Evolutionary conservation across 2,888 invertebrate genomes (phyloP).

Genomic region (Chrysotoxum bicinctum): DNA sequence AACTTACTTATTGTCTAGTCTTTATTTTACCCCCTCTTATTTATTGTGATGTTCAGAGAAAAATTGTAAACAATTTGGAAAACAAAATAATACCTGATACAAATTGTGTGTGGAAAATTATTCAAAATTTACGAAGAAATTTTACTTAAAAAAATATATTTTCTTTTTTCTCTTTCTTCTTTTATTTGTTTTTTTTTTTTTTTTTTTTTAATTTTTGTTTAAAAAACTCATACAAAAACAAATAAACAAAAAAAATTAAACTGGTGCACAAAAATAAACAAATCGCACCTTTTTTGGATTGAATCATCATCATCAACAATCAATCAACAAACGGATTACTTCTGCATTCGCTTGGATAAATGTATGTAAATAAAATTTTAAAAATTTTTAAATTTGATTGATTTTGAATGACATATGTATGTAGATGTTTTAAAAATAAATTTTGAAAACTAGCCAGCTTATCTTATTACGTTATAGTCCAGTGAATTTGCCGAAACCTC

Average conservation of each 20-base stretch:
- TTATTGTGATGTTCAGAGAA: background rate
- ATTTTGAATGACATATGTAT: background rate
- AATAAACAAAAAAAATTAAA: slow-evolving; percentile 16
- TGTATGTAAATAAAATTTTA: slow-evolving; percentile 28
- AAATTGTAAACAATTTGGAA: slow-evolving; percentile 18
- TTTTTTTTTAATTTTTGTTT: background rate
- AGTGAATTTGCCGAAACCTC: no score
- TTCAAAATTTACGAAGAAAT: background rate
- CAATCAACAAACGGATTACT: slow-evolving; percentile 59
- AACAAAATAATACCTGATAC: slow-evolving; percentile 11
- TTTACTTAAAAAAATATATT: background rate
- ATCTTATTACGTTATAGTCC: no score
- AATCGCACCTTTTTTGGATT: slow-evolving; percentile 45
- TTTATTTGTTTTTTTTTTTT: background rate
- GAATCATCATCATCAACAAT: slow-evolving; percentile 41
- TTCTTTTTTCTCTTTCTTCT: slow-evolving; percentile 26
- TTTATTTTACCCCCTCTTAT: background rate
- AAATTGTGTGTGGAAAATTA: slow-evolving; percentile 31
- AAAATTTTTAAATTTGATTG: background rate
- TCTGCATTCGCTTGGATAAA: slow-evolving; percentile 34
- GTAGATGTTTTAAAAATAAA: no score
- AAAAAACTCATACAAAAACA: background rate
- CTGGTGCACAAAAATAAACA: slow-evolving; percentile 41
- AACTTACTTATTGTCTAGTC: background rate
- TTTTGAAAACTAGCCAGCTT: no score